phyloP scores from a whole-genome alignment of 2,797 vertebrate species.

The Cynodonichthys magdalenae region DNA sequence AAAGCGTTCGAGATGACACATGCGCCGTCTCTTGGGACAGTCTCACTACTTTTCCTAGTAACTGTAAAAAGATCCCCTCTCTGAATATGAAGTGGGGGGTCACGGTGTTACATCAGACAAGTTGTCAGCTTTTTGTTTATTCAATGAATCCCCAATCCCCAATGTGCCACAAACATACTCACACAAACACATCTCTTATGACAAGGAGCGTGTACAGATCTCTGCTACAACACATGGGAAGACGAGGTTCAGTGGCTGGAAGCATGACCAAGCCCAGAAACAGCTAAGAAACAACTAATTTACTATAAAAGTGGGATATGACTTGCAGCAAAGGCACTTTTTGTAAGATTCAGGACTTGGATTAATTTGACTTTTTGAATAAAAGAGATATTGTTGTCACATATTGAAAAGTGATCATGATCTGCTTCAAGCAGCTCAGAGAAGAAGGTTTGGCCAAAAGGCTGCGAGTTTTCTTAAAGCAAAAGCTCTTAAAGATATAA shows the following conservation, averaged over 20 bases:
- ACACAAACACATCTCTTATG: constrained; percentile 75
- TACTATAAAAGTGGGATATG: constrained; percentile 58
- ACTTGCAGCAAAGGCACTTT: constrained; percentile 59
- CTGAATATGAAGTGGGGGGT: constrained; percentile 78
- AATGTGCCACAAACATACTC: constrained; percentile 73
- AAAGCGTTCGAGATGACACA: constrained; percentile 77
- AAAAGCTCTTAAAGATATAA: constrained; percentile 24
- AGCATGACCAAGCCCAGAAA: constrained; percentile 47
- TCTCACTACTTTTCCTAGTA: constrained; percentile 76
- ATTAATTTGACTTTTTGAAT: constrained; percentile 68
- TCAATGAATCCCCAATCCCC: constrained; percentile 80
- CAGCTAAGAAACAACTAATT: constrained; percentile 63
- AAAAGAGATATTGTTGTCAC: constrained; percentile 65
- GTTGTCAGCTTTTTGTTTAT: constrained; percentile 83
- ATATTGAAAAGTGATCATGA: constrained; percentile 71
- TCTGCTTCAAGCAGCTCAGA: constrained; percentile 64
- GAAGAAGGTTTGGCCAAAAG: constrained; percentile 46
- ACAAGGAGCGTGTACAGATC: constrained; percentile 74
- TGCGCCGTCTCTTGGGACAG: constrained; percentile 66
- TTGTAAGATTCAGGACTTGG: constrained; percentile 72
- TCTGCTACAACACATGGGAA: constrained; percentile 56
- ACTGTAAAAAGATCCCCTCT: constrained; percentile 75
- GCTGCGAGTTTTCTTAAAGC: constrained; percentile 48
- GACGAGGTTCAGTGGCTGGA: constrained; percentile 58
- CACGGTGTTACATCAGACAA: constrained; percentile 81